Percentiles rank a stretch among this genome's conserved stretches.
phyloP scores from a whole-genome alignment of 2,797 vertebrate species.

The Crax fasciolata region DNA sequence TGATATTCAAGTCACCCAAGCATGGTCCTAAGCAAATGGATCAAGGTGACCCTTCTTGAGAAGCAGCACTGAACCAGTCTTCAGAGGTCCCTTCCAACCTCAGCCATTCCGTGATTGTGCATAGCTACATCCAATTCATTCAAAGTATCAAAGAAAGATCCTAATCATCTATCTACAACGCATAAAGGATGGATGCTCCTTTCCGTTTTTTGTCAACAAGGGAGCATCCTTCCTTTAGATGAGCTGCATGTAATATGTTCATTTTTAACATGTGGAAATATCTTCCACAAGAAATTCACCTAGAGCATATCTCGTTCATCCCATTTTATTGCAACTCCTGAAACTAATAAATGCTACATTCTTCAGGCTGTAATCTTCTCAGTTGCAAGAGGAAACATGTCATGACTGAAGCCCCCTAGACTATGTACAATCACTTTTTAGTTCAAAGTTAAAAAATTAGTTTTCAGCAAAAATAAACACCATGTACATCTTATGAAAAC shows the following conservation, averaged over 20 bases:
- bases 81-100: not conserved
- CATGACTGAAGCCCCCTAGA: slow-evolving; percentile 7
- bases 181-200: not conserved
- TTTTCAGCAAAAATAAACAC: slow-evolving; percentile 55
- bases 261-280: not conserved
- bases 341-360: not conserved
- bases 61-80: not conserved
- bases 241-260: not conserved
- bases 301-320: not conserved
- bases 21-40: not conserved
- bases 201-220: not conserved
- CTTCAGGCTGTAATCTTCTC: slow-evolving; percentile 1
- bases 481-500: slow-evolving; percentile 33
- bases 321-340: not conserved
- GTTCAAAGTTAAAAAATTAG: slow-evolving; percentile 56
- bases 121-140: not conserved
- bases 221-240: not conserved
- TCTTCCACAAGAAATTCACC: not conserved
- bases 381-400: not conserved
- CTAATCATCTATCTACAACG: not conserved
- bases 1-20: not conserved
- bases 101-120: not conserved
- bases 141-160: not conserved
- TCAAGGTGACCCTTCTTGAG: not conserved
- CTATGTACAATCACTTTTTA: slow-evolving; percentile 41